Conservation (phyloP, 2,888 invertebrate genomes). For the Idaea aversata region DNA sequence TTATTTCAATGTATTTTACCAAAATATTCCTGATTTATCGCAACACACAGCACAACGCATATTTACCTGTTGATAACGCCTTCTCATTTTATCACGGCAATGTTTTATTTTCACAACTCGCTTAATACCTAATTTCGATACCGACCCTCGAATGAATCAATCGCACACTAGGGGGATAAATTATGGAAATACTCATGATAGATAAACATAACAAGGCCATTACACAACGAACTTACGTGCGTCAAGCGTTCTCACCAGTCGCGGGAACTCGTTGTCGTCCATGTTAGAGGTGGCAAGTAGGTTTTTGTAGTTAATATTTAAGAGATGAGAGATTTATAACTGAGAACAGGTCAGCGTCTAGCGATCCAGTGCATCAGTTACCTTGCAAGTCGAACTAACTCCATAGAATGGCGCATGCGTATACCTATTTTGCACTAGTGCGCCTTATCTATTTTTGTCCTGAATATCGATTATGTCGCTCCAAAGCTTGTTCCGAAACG, state of each 20-base stretch:
- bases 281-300: neutral
- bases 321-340: neutral
- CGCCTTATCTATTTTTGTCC: conserved; percentile 13
- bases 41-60: neutral
- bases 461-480: conserved; percentile 12
- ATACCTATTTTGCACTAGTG: conserved; percentile 1
- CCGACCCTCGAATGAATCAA: neutral
- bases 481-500: neutral
- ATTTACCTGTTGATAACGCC: neutral
- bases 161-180: neutral
- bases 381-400: neutral
- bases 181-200: neutral
- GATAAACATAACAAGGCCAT: neutral
- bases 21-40: neutral
- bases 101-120: neutral
- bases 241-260: conserved; percentile 2
- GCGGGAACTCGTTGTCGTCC: neutral
- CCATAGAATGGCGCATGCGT: conserved; percentile 5
- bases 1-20: neutral
- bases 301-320: too few species aligned
- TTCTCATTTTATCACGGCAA: neutral
- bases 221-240: conserved; percentile 8
- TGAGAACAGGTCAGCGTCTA: neutral
- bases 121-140: neutral
- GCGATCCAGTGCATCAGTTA: neutral